Conservation (phyloP, 1,140 invertebrate species). For the Elysia chlorotica region DNA sequence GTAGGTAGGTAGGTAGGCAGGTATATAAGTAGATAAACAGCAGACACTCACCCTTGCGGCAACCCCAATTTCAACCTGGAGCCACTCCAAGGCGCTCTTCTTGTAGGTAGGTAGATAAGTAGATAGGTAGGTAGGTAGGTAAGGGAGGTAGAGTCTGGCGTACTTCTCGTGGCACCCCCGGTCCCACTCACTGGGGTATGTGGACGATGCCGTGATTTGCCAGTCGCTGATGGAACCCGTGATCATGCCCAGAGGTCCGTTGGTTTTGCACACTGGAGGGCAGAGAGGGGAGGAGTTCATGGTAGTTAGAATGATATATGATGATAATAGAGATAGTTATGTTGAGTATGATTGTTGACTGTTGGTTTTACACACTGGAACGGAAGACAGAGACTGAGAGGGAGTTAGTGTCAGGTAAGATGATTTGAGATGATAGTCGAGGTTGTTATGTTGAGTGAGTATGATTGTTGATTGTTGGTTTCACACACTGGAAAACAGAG, state of each 20-base stretch:
- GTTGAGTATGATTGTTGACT: background rate
- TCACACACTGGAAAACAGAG: background rate
- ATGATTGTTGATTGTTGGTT: background rate
- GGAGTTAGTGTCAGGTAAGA: background rate
- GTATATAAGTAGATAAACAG: too few species aligned
- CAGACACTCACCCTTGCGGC: too few species aligned
- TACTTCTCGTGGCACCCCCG: constrained; percentile 66
- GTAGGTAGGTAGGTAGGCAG: too few species aligned
- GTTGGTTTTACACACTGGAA: background rate
- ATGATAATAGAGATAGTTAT: background rate
- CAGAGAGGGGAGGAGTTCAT: background rate
- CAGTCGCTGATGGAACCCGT: constrained; percentile 67
- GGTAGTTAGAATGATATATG: background rate
- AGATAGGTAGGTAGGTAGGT: too few species aligned
- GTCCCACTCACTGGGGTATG: constrained; percentile 63
- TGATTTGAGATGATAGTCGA: background rate
- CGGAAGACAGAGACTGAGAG: background rate
- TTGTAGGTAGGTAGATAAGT: too few species aligned
- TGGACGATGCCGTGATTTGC: constrained; percentile 68
- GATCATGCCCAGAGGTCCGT: constrained; percentile 66
- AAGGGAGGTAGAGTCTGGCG: constrained; percentile 66
- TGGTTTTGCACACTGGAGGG: constrained; percentile 55
- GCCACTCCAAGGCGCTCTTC: too few species aligned
- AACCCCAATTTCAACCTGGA: too few species aligned
- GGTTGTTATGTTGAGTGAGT: background rate